These are phyloP conservation scores for Andrena haemorrhoa DNA, from an alignment of 2,888 invertebrate species.

Conservation along the genomic window DNA sequence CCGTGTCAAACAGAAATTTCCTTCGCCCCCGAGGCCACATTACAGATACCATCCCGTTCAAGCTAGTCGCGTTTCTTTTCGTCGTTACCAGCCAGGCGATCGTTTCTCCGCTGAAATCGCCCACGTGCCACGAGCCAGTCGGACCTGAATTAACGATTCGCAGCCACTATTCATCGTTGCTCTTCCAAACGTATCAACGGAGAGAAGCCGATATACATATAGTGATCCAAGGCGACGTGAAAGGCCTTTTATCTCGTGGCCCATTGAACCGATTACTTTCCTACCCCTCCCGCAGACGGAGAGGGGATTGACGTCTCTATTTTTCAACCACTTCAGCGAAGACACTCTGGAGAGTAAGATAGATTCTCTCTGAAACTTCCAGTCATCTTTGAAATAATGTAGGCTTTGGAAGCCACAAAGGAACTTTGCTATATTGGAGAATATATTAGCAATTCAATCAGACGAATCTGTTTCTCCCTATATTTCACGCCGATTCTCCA, in stretches of 20 bases:
- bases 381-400: neutral
- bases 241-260: conserved; percentile 24
- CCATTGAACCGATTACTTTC: conserved; percentile 25
- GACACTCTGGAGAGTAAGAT: neutral
- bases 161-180: conserved; percentile 2
- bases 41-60: neutral
- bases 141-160: conserved; percentile 27
- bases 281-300: neutral
- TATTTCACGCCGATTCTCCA: too few species aligned
- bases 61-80: neutral
- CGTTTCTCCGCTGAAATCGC: neutral
- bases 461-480: neutral
- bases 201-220: neutral
- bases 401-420: neutral
- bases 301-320: conserved; percentile 3
- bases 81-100: neutral
- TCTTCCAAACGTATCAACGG: conserved; percentile 13
- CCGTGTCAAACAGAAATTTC: neutral
- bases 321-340: conserved; percentile 1
- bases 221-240: conserved; percentile 9
- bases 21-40: neutral
- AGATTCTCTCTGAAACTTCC: neutral
- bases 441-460: conserved; percentile 2
- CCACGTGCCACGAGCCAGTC: neutral
- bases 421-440: neutral